These are phyloP conservation scores for Heliconius hewitsoni DNA, from an alignment of 1,140 invertebrate species.

Conservation along the genomic window DNA sequence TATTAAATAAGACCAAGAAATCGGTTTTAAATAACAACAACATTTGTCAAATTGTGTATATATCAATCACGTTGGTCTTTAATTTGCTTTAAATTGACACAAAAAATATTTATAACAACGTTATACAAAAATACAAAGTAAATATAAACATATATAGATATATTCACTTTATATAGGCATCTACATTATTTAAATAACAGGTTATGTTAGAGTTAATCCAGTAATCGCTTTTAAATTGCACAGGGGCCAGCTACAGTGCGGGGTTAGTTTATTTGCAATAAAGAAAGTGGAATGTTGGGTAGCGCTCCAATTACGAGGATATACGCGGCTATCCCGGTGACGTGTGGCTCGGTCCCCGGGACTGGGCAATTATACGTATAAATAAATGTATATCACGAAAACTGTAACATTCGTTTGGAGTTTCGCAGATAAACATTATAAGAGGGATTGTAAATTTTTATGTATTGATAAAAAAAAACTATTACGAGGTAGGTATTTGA, in stretches of 20 bases:
- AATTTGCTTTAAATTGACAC: too few relatives aligned
- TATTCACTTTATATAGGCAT: not conserved
- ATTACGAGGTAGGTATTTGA: too few relatives aligned
- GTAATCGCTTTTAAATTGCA: slow-evolving; percentile 42
- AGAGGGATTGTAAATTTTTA: not conserved
- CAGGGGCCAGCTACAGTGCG: slow-evolving; percentile 60
- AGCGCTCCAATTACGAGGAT: slow-evolving; percentile 78
- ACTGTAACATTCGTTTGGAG: slow-evolving; percentile 34
- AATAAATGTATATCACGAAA: slow-evolving; percentile 38
- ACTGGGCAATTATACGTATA: slow-evolving; percentile 63
- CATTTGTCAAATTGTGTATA: too few relatives aligned
- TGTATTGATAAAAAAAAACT: not conserved
- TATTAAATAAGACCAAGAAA: too few relatives aligned
- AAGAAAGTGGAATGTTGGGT: slow-evolving; percentile 78
- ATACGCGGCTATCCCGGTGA: slow-evolving; percentile 76
- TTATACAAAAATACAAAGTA: too few relatives aligned
- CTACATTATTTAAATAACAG: slow-evolving; percentile 4
- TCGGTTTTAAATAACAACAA: too few relatives aligned
- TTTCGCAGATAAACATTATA: not conserved
- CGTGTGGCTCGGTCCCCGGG: slow-evolving; percentile 61
- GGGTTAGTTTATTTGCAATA: slow-evolving; percentile 79
- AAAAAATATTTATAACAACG: too few relatives aligned
- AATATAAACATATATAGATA: too few relatives aligned
- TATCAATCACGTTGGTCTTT: too few relatives aligned
- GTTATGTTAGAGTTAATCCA: slow-evolving; percentile 8